Evolutionary conservation across 2,888 invertebrate genomes (phyloP).

Genomic region (Micropterix aruncella): DNA sequence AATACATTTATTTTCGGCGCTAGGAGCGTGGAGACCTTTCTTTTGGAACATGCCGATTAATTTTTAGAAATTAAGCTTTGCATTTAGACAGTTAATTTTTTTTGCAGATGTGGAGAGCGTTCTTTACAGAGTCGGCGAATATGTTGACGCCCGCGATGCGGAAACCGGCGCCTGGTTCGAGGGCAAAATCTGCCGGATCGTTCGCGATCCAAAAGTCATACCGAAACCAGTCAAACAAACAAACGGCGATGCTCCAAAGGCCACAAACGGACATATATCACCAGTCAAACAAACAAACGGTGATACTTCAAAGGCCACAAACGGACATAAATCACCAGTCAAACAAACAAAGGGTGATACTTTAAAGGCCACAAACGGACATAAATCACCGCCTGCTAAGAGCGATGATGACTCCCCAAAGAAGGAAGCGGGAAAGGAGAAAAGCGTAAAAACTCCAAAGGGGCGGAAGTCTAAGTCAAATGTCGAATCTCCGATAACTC

Average conservation of each 20-base stretch:
- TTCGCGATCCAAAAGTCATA: slow-evolving; percentile 19
- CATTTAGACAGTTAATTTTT: no score
- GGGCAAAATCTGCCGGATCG: slow-evolving; percentile 43
- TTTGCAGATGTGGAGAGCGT: slow-evolving; percentile 28
- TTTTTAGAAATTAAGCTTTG: no score
- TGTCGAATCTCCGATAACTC: neutral
- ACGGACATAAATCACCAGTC: slow-evolving; percentile 1
- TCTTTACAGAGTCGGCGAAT: slow-evolving; percentile 44
- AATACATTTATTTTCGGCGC: no score
- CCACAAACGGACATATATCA: slow-evolving; percentile 1
- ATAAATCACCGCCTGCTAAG: slow-evolving; percentile 1
- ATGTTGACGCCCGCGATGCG: slow-evolving; percentile 49
- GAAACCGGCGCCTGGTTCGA: slow-evolving; percentile 62
- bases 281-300: slow-evolving; percentile 16
- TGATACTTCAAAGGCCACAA: slow-evolving; percentile 1
- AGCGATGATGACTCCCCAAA: slow-evolving; percentile 4
- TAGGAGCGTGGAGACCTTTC: no score
- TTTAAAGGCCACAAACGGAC: slow-evolving; percentile 7
- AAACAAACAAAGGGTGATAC: slow-evolving; percentile 16
- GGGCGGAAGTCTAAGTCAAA: slow-evolving; percentile 1
- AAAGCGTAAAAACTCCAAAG: slow-evolving; percentile 15
- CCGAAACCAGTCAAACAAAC: slow-evolving; percentile 8
- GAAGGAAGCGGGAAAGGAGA: slow-evolving; percentile 14
- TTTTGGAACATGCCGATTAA: no score
- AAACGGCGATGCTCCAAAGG: neutral